Base-by-base conservation (phyloP, 2,888 invertebrate genomes). In the Stegana nigrithorax region DNA sequence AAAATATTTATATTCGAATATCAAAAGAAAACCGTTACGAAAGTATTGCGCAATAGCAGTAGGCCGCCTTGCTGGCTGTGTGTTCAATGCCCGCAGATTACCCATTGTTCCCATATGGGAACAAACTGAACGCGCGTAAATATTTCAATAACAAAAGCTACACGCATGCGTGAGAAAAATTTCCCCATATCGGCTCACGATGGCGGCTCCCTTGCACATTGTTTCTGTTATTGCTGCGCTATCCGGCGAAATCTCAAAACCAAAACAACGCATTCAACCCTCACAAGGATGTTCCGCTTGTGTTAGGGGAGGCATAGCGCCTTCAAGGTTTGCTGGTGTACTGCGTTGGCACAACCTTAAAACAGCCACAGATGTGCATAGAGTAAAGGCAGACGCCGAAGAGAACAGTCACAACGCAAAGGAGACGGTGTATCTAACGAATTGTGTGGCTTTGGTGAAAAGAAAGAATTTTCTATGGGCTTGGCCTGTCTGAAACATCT, bases 151-250 rank as follows among this genome's bases (percentile, higher is more conserved):
- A 75, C 75, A 70, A 71, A 68, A 67, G 68, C 60, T 68, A 63
- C 73, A 74, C 81, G 80, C 80, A 80, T 78, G 80, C 74, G 64
- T 70, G 65, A 60, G 69, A 70, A 69, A 65, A 62, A 26, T 55
- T 53, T 55, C 59, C 55, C 50, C 36, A 36, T 53, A 63, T n/a
- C 58, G 66, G 58, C 64, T n/a, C n/a, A n/a, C n/a, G n/a, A n/a
- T n/a, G 59, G 67, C 69, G 67, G 63, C 64, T 61, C 59, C n/a
- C 17, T 32, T 2, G 2, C 1, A 5, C 10, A 7, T 25, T 47
- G 1, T 4, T 4, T 23, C 4, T 47, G 5, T 47, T 23, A 32
- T 10, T 27, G 23, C 8, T 12, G n/a, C 27, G 36, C 21, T 29
- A 26, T 55, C 19, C 53, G 53, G 32, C 32, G 58, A 60, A 67